A percentile compares a stretch with the other conserved stretches of the same genome.
Evolutionary conservation across 2,888 invertebrate genomes (phyloP).

Genomic region (Steinernema scapterisci): DNA sequence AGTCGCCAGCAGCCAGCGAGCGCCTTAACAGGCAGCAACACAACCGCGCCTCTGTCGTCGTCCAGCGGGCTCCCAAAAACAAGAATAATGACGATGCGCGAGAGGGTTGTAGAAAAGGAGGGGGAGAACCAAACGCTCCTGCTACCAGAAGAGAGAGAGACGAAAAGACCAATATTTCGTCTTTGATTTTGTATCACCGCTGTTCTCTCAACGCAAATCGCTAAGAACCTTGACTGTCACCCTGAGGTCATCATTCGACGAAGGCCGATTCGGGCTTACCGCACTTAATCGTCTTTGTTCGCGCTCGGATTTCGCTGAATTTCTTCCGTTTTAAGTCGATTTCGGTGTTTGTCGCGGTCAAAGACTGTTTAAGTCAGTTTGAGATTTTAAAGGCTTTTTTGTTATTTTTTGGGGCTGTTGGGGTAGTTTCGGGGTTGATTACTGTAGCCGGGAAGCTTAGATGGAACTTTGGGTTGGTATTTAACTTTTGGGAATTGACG

Average conservation of each 20-base stretch:
- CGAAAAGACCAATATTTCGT: slow-evolving; percentile 30
- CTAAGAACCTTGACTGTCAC: slow-evolving; percentile 27
- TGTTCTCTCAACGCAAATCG: slow-evolving; percentile 32
- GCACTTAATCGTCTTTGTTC: slow-evolving; percentile 4
- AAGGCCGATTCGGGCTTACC: slow-evolving; percentile 5
- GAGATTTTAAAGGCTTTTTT: too few species aligned
- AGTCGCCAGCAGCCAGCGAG: background rate
- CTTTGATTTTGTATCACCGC: slow-evolving; percentile 31
- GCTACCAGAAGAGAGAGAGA: background rate
- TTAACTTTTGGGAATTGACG: too few species aligned
- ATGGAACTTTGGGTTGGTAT: too few species aligned
- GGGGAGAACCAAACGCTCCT: background rate
- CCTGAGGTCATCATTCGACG: slow-evolving; percentile 32
- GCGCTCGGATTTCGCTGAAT: background rate
- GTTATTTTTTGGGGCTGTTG: too few species aligned
- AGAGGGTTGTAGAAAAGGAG: slow-evolving; percentile 29
- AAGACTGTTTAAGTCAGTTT: too few species aligned
- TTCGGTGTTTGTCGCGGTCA: too few species aligned
- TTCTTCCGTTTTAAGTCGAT: background rate
- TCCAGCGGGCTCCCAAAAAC: slow-evolving; percentile 31
- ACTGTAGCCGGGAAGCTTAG: too few species aligned
- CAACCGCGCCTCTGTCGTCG: slow-evolving; percentile 1
- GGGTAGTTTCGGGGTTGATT: too few species aligned
- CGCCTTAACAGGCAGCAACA: background rate
- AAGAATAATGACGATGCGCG: slow-evolving; percentile 31